Evolutionary conservation across 1,140 invertebrate genomes (phyloP).

Genomic region (Ceratina australensis): DNA sequence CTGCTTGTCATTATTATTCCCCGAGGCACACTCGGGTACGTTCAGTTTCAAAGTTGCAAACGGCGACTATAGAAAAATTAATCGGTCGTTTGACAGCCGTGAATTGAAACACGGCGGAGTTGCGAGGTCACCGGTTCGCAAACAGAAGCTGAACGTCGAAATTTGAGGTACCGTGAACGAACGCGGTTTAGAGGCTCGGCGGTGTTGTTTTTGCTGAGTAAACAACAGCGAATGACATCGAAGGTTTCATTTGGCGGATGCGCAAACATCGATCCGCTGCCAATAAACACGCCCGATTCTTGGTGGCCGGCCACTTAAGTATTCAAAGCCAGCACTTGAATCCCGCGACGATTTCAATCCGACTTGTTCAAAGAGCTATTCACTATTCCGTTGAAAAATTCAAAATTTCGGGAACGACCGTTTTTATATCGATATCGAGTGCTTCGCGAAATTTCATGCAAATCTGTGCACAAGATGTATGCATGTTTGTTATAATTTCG

Average conservation of each 20-base stretch:
- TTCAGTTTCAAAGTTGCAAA: too few relatives aligned
- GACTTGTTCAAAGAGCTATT: not conserved
- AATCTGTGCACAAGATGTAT: not conserved
- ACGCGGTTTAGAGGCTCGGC: constrained; percentile 14
- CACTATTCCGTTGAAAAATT: too few relatives aligned
- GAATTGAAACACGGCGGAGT: not conserved
- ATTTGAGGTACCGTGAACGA: constrained; percentile 47
- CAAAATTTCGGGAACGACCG: too few relatives aligned
- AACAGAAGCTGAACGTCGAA: constrained; percentile 28
- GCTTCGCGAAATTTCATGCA: too few relatives aligned
- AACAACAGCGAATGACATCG: constrained; percentile 36
- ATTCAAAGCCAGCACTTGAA: constrained; percentile 49
- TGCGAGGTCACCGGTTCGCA: not conserved
- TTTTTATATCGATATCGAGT: too few relatives aligned
- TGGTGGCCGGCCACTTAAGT: constrained; percentile 43
- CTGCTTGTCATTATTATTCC: too few relatives aligned
- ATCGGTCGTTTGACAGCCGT: too few relatives aligned
- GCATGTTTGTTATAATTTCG: too few relatives aligned
- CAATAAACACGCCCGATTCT: constrained; percentile 56
- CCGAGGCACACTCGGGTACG: not conserved
- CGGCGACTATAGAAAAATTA: too few relatives aligned
- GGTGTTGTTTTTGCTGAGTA: constrained; percentile 56
- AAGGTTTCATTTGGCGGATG: constrained; percentile 61
- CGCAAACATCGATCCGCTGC: constrained; percentile 60
- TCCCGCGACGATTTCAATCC: constrained; percentile 39